These are phyloP conservation scores for Platyrinchus mystaceus DNA, from an alignment of 2,797 vertebrate species.

Conservation along the genomic window DNA sequence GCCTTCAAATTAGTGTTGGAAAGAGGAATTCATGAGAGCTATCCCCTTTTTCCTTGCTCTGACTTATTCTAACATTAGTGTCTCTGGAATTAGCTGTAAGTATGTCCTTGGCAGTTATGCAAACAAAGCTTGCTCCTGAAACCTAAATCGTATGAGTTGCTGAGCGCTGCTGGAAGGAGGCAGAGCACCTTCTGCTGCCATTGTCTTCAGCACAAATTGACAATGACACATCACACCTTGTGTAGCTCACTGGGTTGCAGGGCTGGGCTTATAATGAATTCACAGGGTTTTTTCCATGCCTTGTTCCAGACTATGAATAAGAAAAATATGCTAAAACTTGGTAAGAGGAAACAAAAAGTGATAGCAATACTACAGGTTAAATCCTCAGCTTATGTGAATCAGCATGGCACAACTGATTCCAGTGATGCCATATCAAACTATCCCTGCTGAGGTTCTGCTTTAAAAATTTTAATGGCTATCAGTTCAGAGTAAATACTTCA, in stretches of 20 bases:
- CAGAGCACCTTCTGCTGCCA: not conserved
- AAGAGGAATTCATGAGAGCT: not conserved
- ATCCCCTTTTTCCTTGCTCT: not conserved
- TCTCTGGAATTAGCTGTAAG: constrained; percentile 11
- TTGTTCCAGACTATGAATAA: not conserved
- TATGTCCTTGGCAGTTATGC: not conserved
- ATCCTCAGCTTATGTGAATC: not conserved
- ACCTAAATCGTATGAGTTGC: not conserved
- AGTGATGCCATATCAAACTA: not conserved
- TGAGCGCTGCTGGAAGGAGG: not conserved
- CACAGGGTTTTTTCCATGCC: not conserved
- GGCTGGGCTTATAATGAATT: not conserved
- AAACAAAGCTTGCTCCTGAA: not conserved
- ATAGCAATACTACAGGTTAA: not conserved
- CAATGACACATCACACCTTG: not conserved
- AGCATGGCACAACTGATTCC: not conserved
- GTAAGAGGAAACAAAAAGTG: not conserved
- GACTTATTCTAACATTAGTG: not conserved
- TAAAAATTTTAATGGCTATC: constrained; percentile 4
- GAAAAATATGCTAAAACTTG: not conserved
- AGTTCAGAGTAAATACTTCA: not conserved
- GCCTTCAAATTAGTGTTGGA: not conserved
- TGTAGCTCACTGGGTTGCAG: not conserved
- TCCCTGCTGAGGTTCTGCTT: not conserved
- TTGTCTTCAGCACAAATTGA: not conserved